These are phyloP conservation scores for Drosophila ficusphila DNA, from an alignment of 1,140 invertebrate species.

Conservation along the genomic window DNA sequence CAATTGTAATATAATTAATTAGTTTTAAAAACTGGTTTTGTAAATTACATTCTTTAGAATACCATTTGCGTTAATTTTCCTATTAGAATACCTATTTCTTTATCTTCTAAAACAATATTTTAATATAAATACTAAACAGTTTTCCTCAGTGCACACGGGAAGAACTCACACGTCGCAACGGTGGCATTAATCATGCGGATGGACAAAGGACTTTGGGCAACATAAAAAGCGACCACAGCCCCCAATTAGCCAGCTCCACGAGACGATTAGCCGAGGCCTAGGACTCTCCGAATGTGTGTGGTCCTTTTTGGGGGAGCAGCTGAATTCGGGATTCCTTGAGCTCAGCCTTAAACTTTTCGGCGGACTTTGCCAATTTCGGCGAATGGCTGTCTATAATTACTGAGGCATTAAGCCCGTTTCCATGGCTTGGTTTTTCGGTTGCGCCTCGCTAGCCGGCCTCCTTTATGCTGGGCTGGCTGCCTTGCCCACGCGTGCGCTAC, in stretches of 20 bases:
- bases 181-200: slow-evolving; percentile 72
- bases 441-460: slow-evolving; percentile 78
- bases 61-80: too few relatives aligned
- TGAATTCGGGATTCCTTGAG: background rate
- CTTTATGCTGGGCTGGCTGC: slow-evolving; percentile 73
- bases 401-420: slow-evolving; percentile 77
- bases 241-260: slow-evolving; percentile 62
- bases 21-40: too few relatives aligned
- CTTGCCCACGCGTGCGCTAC: slow-evolving; percentile 76
- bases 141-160: slow-evolving; percentile 9
- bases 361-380: slow-evolving; percentile 37
- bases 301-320: slow-evolving; percentile 38
- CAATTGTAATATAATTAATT: too few relatives aligned
- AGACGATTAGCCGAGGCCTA: slow-evolving; percentile 47
- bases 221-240: slow-evolving; percentile 28
- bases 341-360: slow-evolving; percentile 1
- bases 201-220: slow-evolving; percentile 24
- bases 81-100: too few relatives aligned
- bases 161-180: slow-evolving; percentile 76
- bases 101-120: too few relatives aligned
- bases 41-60: too few relatives aligned
- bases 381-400: slow-evolving; percentile 66
- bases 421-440: slow-evolving; percentile 74
- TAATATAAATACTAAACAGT: background rate
- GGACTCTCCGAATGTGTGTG: slow-evolving; percentile 51